Conservation (phyloP, 1,140 invertebrate genomes). For the Lordiphosa collinella region DNA sequence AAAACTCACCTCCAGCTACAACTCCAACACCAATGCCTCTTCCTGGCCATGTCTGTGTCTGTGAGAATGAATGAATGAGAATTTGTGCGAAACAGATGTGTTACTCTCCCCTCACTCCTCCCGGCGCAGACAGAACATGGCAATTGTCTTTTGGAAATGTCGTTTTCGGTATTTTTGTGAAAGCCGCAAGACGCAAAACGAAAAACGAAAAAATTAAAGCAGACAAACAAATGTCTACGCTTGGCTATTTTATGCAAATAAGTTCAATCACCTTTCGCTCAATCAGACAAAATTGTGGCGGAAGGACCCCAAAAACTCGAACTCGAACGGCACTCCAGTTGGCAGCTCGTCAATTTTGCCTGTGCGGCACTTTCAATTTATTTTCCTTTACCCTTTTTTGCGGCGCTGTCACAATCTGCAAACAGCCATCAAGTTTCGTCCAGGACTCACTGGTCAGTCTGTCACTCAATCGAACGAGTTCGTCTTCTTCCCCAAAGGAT, state of each 20-base stretch:
- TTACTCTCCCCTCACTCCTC: conserved; percentile 15
- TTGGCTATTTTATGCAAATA: conserved; percentile 66
- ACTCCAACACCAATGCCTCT: background rate
- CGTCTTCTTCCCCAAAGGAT: conserved; percentile 65
- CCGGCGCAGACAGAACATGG: conserved; percentile 7
- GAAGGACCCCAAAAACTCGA: conserved; percentile 20
- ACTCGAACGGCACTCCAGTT: conserved; percentile 1
- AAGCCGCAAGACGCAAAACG: conserved; percentile 34
- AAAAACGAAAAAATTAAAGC: conserved; percentile 26
- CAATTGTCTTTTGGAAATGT: conserved; percentile 47
- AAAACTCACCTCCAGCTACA: conserved; percentile 18
- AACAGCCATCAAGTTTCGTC: conserved; percentile 56
- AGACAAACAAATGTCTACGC: conserved; percentile 16
- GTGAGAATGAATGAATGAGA: conserved; percentile 62
- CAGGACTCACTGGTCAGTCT: conserved; percentile 42
- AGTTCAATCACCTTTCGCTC: conserved; percentile 64
- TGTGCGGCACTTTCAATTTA: conserved; percentile 69
- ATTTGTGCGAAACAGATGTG: conserved; percentile 68
- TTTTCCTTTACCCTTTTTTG: conserved; percentile 65
- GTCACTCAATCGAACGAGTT: conserved; percentile 52
- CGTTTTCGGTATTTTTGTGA: conserved; percentile 35
- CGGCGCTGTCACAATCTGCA: conserved; percentile 64
- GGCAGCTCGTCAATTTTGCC: conserved; percentile 64
- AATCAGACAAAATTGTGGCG: conserved; percentile 45
- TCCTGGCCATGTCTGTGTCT: conserved; percentile 37